Conservation (phyloP, 2,888 invertebrate genomes). For the Escarpia spicata region DNA sequence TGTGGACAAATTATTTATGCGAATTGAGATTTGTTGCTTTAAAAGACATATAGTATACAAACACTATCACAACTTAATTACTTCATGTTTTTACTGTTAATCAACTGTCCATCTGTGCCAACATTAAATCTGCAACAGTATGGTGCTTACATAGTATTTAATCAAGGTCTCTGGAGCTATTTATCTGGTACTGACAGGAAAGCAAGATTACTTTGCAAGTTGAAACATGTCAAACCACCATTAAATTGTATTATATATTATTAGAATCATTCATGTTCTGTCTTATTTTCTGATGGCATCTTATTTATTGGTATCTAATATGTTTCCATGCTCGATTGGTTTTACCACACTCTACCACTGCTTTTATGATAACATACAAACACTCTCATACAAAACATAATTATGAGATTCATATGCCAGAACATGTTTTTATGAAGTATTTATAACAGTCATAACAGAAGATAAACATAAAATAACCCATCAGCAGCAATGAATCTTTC, state of each 20-base stretch:
- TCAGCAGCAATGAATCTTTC: neutral
- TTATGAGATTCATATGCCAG: too few species aligned
- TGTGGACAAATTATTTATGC: neutral
- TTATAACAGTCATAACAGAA: neutral
- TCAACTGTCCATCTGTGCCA: neutral
- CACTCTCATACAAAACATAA: neutral
- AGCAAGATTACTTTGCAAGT: neutral
- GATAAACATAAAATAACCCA: neutral
- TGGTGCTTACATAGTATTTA: neutral
- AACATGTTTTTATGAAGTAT: too few species aligned
- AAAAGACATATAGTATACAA: neutral
- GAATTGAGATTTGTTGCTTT: neutral
- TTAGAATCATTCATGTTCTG: neutral
- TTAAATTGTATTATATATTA: neutral
- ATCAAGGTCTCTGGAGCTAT: constrained; percentile 6
- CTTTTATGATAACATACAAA: neutral
- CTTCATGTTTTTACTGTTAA: neutral
- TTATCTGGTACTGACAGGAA: neutral
- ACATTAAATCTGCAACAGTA: neutral
- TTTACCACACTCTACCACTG: neutral
- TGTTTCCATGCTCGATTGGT: neutral
- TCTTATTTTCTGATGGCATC: neutral
- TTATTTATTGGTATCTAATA: neutral
- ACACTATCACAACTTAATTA: neutral
- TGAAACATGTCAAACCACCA: neutral